Evolutionary conservation across 2,113 vertebrate genomes (phyloP).

Genomic region (Maccullochella peelii): DNA sequence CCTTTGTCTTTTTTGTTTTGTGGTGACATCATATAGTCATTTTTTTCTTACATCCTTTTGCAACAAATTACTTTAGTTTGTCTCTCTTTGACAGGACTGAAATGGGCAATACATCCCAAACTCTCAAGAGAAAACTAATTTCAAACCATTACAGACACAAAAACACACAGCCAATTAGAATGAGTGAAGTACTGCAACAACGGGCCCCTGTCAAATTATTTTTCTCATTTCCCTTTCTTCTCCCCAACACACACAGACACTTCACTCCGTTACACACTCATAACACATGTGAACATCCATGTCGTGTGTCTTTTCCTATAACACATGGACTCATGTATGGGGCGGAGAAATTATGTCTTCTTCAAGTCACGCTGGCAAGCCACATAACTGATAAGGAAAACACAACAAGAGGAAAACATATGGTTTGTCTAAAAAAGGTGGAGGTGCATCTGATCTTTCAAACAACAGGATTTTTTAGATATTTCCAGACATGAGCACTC

Average conservation of each 20-base stretch:
- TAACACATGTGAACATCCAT: slow-evolving; percentile 4
- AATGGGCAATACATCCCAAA: slow-evolving; percentile 48
- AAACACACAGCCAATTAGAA: slow-evolving; percentile 67
- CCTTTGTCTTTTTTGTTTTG: not conserved
- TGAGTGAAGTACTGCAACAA: slow-evolving; percentile 61
- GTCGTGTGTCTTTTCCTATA: slow-evolving; percentile 26
- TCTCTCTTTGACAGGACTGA: slow-evolving; percentile 53
- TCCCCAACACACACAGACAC: slow-evolving; percentile 33
- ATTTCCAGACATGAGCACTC: slow-evolving; percentile 27
- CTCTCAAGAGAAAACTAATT: slow-evolving; percentile 68
- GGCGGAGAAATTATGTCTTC: slow-evolving; percentile 10
- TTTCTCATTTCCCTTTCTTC: slow-evolving; percentile 61
- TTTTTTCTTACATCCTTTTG: slow-evolving; percentile 25
- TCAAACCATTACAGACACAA: slow-evolving; percentile 59
- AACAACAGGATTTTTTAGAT: slow-evolving; percentile 27
- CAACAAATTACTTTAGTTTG: slow-evolving; percentile 3
- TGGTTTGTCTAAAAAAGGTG: not conserved
- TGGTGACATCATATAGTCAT: not conserved
- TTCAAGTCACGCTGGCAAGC: not conserved
- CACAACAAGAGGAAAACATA: not conserved
- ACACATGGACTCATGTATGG: not conserved
- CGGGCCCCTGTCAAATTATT: slow-evolving; percentile 61
- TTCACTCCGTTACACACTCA: slow-evolving; percentile 26
- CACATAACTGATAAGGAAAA: slow-evolving; percentile 1
- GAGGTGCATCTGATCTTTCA: slow-evolving; percentile 17